Evolutionary conservation across 2,888 invertebrate genomes (phyloP).

Genomic region (Aporophyla nigra): DNA sequence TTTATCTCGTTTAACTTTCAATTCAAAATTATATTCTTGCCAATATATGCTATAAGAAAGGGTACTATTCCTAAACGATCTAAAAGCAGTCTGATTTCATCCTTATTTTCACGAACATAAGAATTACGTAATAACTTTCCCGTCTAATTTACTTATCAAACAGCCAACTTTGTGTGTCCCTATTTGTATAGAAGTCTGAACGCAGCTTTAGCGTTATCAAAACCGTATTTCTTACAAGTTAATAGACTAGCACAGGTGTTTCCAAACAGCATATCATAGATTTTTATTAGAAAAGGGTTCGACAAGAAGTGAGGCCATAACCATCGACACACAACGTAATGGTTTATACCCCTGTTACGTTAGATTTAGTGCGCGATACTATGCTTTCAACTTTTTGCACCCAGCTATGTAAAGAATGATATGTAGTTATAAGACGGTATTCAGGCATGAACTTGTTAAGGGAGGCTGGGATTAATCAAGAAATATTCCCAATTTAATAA

Average conservation of each 20-base stretch:
- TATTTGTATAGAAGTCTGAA: constrained; percentile 2
- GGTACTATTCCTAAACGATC: background rate
- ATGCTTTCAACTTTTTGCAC: constrained; percentile 5
- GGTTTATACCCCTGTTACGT: constrained; percentile 62
- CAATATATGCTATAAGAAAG: no score
- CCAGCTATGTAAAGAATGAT: no score
- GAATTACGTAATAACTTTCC: background rate
- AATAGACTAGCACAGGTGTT: constrained; percentile 69
- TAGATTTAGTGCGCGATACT: constrained; percentile 56
- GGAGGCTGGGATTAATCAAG: background rate
- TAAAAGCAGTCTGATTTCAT: background rate
- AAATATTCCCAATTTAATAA: background rate
- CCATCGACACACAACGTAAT: constrained; percentile 66
- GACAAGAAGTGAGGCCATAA: constrained; percentile 68
- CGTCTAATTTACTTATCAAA: background rate
- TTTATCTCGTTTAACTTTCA: no score
- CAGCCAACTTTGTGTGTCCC: background rate
- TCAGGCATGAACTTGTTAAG: background rate
- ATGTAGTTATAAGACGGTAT: background rate
- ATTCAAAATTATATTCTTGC: no score
- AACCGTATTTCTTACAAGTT: constrained; percentile 39
- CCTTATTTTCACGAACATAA: background rate
- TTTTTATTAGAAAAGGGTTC: constrained; percentile 76
- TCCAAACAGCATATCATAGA: constrained; percentile 68
- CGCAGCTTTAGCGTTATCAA: constrained; percentile 1